Evolutionary conservation across 1,140 invertebrate species (phyloP).

Genomic region (Brachionus paranguensis): DNA sequence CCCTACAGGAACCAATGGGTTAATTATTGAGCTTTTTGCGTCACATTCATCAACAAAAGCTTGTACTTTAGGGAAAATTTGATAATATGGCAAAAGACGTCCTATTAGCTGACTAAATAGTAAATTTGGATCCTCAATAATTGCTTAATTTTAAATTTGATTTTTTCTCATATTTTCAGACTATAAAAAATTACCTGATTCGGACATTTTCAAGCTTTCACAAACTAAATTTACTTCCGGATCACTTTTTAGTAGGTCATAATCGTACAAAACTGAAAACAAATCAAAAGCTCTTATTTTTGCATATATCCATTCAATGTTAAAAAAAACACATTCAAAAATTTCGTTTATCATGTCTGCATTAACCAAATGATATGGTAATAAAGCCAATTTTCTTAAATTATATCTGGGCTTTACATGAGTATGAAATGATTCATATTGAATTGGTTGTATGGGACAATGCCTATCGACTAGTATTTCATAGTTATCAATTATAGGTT

Average conservation of each 20-base stretch:
- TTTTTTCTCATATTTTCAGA: not conserved
- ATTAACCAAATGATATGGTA: conserved; percentile 29
- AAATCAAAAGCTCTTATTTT: conserved; percentile 30
- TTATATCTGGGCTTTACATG: conserved; percentile 19
- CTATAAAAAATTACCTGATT: not conserved
- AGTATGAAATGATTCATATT: conserved; percentile 33
- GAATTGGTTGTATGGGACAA: conserved; percentile 5
- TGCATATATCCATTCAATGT: conserved; percentile 31
- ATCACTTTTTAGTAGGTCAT: not conserved
- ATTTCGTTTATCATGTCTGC: conserved; percentile 17
- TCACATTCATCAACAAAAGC: conserved; percentile 50
- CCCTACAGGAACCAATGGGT: not conserved
- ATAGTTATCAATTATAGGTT: not conserved
- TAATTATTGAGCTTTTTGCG: not conserved
- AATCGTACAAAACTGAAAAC: conserved; percentile 19
- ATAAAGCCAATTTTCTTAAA: conserved; percentile 28
- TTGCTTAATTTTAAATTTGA: not conserved
- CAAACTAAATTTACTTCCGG: not conserved
- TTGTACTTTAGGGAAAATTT: conserved; percentile 47
- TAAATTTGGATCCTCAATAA: not conserved
- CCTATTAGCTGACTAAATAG: conserved; percentile 48
- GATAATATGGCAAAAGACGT: conserved; percentile 49
- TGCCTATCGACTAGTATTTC: not conserved
- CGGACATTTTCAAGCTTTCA: not conserved
- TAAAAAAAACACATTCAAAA: conserved; percentile 12